Evolutionary conservation across 2,113 vertebrate genomes (phyloP).

Genomic region (Platycercus adscitus): DNA sequence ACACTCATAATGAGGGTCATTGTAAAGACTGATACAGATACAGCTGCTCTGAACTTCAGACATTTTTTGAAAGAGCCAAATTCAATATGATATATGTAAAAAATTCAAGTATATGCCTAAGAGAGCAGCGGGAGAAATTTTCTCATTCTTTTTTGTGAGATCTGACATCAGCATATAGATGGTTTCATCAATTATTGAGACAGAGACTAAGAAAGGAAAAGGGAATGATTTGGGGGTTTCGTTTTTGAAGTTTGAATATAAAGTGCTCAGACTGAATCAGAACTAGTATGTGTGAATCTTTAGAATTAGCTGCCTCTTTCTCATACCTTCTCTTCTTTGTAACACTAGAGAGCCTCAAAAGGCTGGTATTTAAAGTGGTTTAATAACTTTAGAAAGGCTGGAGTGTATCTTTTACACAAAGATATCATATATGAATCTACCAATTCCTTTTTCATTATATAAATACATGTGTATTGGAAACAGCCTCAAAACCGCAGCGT

Average conservation of each 20-base stretch:
- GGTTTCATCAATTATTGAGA: slow-evolving; percentile 80
- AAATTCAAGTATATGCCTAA: slow-evolving; percentile 71
- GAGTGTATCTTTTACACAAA: slow-evolving; percentile 25
- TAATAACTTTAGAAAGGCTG: slow-evolving; percentile 34
- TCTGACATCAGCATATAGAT: slow-evolving; percentile 81
- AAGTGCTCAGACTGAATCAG: slow-evolving; percentile 62
- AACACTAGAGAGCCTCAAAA: slow-evolving; percentile 37
- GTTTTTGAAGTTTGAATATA: slow-evolving; percentile 71
- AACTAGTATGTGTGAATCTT: slow-evolving; percentile 64
- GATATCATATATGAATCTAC: neutral
- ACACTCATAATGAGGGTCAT: slow-evolving; percentile 66
- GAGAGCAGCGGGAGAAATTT: slow-evolving; percentile 72
- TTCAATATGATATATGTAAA: slow-evolving; percentile 73
- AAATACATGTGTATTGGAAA: slow-evolving; percentile 37
- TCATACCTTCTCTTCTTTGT: slow-evolving; percentile 40
- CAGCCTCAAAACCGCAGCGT: neutral
- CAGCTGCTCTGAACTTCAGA: slow-evolving; percentile 71
- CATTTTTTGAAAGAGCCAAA: slow-evolving; percentile 70
- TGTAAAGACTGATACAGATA: slow-evolving; percentile 65
- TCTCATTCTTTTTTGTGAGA: slow-evolving; percentile 72
- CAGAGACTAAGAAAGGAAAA: slow-evolving; percentile 72
- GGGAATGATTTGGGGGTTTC: slow-evolving; percentile 68
- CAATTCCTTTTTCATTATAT: neutral
- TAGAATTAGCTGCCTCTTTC: slow-evolving; percentile 63
- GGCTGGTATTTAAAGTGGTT: slow-evolving; percentile 30